Percentiles rank a stretch among this genome's conserved stretches.
phyloP scores from a whole-genome alignment of 2,113 vertebrate genomes.

The Syrrhaptes paradoxus region DNA sequence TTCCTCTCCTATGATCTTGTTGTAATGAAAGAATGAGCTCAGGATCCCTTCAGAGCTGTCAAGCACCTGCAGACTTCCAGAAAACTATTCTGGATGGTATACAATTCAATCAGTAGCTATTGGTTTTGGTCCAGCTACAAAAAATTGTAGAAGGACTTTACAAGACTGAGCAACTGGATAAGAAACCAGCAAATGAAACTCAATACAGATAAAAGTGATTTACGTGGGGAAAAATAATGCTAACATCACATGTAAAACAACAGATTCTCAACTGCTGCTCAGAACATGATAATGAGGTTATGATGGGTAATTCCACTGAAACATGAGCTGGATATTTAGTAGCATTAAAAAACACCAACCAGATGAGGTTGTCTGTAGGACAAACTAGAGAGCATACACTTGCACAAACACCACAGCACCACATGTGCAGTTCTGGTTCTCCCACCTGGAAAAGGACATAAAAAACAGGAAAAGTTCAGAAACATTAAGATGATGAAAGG shows the following conservation, averaged over 20 bases:
- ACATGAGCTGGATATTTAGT: neutral
- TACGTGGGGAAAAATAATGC: neutral
- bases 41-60: neutral
- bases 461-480: neutral
- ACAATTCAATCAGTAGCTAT: neutral
- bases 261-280: neutral
- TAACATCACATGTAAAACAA: neutral
- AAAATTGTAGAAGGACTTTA: neutral
- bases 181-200: neutral
- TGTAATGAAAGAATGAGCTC: neutral
- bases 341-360: neutral
- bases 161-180: neutral
- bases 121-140: neutral
- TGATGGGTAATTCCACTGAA: neutral
- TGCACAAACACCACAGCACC: neutral
- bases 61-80: neutral
- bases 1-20: neutral
- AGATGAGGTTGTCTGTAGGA: neutral
- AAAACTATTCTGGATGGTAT: neutral
- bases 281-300: neutral
- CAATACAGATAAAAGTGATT: neutral
- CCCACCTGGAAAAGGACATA: neutral
- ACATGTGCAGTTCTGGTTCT: neutral
- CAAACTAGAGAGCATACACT: neutral
- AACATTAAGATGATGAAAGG: neutral